Percentiles rank a stretch among this genome's conserved stretches.
Evolutionary conservation across 2,797 vertebrate species (phyloP).

Genomic region (Telmatherina bonti): DNA sequence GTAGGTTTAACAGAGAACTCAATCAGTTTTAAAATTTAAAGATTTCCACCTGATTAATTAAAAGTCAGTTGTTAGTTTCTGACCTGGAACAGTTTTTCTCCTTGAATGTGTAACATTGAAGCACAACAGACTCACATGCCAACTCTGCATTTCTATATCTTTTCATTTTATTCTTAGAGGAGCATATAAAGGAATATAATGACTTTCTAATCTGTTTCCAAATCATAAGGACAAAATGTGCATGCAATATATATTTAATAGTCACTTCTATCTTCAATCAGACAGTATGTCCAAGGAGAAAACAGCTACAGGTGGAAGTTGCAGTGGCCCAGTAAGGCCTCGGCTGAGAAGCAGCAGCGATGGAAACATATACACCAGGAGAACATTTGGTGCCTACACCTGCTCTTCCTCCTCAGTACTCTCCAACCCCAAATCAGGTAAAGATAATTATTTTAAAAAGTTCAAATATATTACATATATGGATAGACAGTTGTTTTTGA

Average conservation of each 20-base stretch:
- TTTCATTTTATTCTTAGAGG: too few species aligned
- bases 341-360: constrained; percentile 65
- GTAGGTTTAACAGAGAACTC: too few species aligned
- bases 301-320: constrained; percentile 72
- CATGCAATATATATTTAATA: neutral
- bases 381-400: constrained; percentile 60
- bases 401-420: constrained; percentile 82
- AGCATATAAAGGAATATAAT: neutral
- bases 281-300: constrained; percentile 87
- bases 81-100: too few species aligned
- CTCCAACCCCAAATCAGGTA: constrained; percentile 93
- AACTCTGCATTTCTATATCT: too few species aligned
- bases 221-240: neutral
- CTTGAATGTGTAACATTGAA: too few species aligned
- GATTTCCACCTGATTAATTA: too few species aligned
- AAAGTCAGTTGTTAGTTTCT: too few species aligned
- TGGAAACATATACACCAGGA: constrained; percentile 83
- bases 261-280: constrained; percentile 40
- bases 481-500: neutral
- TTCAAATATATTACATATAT: neutral
- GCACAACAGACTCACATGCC: too few species aligned
- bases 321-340: constrained; percentile 61
- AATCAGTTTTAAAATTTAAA: too few species aligned
- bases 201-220: neutral
- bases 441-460: neutral